Base-by-base conservation (phyloP, 2,113 vertebrate species). In the Neodon shergylaensis region DNA sequence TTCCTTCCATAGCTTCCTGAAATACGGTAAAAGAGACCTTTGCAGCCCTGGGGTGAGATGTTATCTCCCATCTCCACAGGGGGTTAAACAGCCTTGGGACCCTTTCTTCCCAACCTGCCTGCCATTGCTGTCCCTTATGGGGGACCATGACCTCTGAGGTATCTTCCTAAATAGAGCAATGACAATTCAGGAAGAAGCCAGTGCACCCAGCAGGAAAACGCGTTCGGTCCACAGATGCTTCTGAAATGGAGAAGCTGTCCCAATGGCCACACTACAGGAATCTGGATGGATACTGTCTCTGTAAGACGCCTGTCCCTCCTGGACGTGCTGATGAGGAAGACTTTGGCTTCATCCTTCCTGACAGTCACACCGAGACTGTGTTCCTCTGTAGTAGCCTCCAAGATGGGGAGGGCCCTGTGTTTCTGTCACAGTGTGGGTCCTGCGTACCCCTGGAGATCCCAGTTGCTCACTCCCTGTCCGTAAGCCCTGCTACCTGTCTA, bases 261-360 rank as follows among this genome's bases (percentile, higher is more conserved):
- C 72, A 6, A 0, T 58, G 54, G 36, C 3, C 10, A 0, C 0
- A 28, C 79, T 1, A 5, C 2, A 0, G 3, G 11, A 36, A 3
- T 68, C 81, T 22, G 1, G 54, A 92, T 19, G 28, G 47, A 0
- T 0, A 21, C 65, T 63, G 61, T 5, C n/a, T 87, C 89, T 33
- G 4, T 2, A 54, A 42, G 49, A 17, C 12, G 44, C 11, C 11
- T 65, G 4, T 52, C 19, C 22, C 44, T 88, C 83, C 10, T 0
- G 65, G 92, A 93, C 0, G 6, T 7, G 39, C 0, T 78, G 79
- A 93, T 0, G 7, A 2, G 42, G 88, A 92, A 91, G 74, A 4
- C 12, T 42, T 83, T 10, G 66, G 58, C 58, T 85, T 90, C 7
- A 2, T 0, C 49, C n/a, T 72, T 89, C 17, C 85, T 54, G 61